phyloP scores from a whole-genome alignment of 2,113 vertebrate genomes.

The Nymphicus hollandicus region DNA sequence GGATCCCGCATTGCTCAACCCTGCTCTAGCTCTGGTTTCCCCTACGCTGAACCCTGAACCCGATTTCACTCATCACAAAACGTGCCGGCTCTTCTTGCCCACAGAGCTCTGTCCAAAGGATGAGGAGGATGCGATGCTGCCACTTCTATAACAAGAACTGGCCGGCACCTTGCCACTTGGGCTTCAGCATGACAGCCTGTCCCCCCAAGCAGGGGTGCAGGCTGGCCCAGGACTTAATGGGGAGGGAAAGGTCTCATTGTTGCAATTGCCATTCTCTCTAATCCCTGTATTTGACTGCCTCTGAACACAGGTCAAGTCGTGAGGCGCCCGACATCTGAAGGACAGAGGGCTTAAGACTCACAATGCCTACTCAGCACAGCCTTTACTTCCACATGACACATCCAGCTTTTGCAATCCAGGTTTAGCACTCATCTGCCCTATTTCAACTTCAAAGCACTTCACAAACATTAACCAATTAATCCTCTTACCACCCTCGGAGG shows the following conservation, averaged over 20 bases:
- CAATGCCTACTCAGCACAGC: not conserved
- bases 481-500: not conserved
- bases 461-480: constrained; percentile 52
- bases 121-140: fast-evolving
- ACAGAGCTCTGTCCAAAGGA: not conserved
- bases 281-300: not conserved
- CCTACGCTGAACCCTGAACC: not conserved
- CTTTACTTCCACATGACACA: constrained; percentile 30
- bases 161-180: not conserved
- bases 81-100: not conserved
- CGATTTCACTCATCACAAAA: not conserved
- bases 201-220: not conserved
- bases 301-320: not conserved
- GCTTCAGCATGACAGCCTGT: fast-evolving
- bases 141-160: fast-evolving
- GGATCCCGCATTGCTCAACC: not conserved
- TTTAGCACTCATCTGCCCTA: not conserved
- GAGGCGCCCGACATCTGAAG: not conserved
- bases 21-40: not conserved
- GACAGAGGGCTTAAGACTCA: not conserved
- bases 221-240: not conserved
- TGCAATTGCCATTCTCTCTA: not conserved
- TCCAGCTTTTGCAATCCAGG: constrained; percentile 10
- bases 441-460: constrained; percentile 54
- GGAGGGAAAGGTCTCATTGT: not conserved